These are phyloP conservation scores for Bombyx mandarina DNA, from an alignment of 1,140 invertebrate genomes.

Conservation along the genomic window DNA sequence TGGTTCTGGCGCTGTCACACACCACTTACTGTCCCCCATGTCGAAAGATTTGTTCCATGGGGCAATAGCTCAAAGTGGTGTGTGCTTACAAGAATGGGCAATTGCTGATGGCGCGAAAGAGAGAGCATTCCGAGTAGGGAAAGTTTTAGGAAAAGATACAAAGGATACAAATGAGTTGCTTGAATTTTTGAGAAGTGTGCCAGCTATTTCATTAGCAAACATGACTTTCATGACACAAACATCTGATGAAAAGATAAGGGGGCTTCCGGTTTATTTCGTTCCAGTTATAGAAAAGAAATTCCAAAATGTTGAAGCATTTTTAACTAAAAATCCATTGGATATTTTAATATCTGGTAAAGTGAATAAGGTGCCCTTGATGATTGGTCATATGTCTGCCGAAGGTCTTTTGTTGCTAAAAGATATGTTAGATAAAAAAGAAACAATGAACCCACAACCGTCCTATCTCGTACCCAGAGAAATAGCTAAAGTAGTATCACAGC, in stretches of 20 bases:
- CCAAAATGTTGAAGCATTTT: conserved; percentile 38
- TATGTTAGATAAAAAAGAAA: conserved; percentile 33
- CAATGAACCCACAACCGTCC: conserved; percentile 41
- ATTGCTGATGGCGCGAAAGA: conserved; percentile 30
- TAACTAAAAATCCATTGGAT: conserved; percentile 49
- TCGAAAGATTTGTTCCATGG: conserved; percentile 72
- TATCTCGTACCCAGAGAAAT: conserved; percentile 50
- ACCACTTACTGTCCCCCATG: conserved; percentile 79
- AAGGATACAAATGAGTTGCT: conserved; percentile 52
- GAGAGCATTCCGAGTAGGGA: conserved; percentile 51
- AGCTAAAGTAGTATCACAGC: conserved; percentile 23
- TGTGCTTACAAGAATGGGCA: conserved; percentile 72
- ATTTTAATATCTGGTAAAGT: conserved; percentile 50
- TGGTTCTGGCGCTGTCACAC: conserved; percentile 77
- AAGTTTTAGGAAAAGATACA: conserved; percentile 56
- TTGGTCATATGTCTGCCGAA: conserved; percentile 74
- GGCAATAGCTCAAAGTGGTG: conserved; percentile 76
- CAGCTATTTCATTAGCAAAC: conserved; percentile 45
- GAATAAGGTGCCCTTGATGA: conserved; percentile 72
- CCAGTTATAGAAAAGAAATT: conserved; percentile 65
- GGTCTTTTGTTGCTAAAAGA: conserved; percentile 56
- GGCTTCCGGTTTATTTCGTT: conserved; percentile 53
- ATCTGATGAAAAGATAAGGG: conserved; percentile 41
- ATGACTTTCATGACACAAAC: conserved; percentile 34
- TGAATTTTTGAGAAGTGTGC: conserved; percentile 58